These are phyloP conservation scores for Varroa destructor DNA, from an alignment of 1,140 invertebrate species.

Conservation along the genomic window DNA sequence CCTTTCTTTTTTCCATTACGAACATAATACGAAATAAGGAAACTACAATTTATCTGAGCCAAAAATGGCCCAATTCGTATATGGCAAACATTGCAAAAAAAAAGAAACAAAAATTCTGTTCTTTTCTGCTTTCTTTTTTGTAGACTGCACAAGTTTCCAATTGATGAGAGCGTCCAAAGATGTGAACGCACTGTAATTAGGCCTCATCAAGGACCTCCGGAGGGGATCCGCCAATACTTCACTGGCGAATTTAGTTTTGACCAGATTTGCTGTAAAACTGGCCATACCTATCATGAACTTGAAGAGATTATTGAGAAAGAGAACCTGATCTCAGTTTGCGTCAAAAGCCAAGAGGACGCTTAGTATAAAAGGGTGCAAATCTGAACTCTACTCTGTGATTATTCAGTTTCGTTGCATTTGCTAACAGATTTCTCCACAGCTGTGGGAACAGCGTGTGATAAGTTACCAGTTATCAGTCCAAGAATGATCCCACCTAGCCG, in stretches of 20 bases:
- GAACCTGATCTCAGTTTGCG: conserved; percentile 2
- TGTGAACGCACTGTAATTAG: conserved; percentile 27
- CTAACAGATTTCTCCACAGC: too few species aligned
- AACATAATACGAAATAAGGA: too few species aligned
- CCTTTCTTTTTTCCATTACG: too few species aligned
- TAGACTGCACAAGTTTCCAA: conserved; percentile 56
- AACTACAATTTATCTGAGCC: too few species aligned
- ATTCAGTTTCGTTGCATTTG: too few species aligned
- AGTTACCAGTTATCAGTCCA: too few species aligned
- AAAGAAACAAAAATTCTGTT: too few species aligned
- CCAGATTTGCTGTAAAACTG: conserved; percentile 75
- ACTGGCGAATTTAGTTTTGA: conserved; percentile 65
- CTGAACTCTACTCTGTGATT: background rate
- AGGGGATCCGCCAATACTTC: conserved; percentile 49
- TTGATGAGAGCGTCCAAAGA: conserved; percentile 30
- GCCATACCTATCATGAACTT: conserved; percentile 32
- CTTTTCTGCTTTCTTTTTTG: conserved; percentile 48
- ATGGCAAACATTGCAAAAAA: too few species aligned
- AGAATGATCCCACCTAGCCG: too few species aligned
- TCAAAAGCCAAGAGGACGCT: conserved; percentile 16
- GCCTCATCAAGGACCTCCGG: conserved; percentile 29
- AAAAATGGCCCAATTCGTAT: too few species aligned
- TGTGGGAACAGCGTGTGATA: too few species aligned
- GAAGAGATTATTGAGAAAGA: conserved; percentile 17
- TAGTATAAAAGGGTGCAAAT: background rate